Evolutionary conservation across 2,888 invertebrate genomes (phyloP).

Genomic region (Bugulina stolonifera): DNA sequence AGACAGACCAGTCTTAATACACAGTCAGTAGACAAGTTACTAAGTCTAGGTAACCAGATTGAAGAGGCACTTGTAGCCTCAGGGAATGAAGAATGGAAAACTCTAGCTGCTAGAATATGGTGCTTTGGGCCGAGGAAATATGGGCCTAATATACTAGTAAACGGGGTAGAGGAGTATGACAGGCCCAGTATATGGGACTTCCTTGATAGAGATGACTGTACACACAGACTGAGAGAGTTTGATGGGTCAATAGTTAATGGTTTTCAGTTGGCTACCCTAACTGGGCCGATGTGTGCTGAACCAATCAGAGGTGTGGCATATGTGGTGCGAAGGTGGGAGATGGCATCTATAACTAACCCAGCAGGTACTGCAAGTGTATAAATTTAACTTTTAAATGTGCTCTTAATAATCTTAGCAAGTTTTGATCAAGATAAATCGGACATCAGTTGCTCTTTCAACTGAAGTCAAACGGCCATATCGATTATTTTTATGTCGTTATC

Average conservation of each 20-base stretch:
- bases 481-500: too few species aligned
- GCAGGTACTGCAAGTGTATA: too few species aligned
- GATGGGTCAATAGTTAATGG: slow-evolving; percentile 59
- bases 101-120: slow-evolving; percentile 64
- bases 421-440: too few species aligned
- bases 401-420: too few species aligned
- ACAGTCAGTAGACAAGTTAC: slow-evolving; percentile 30
- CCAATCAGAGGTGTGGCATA: slow-evolving; percentile 88
- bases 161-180: slow-evolving; percentile 66
- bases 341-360: slow-evolving; percentile 43
- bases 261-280: slow-evolving; percentile 65
- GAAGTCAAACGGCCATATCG: too few species aligned
- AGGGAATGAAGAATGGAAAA: slow-evolving; percentile 28
- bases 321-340: slow-evolving; percentile 75
- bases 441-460: neutral
- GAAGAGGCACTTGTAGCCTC: neutral
- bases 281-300: slow-evolving; percentile 94
- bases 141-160: slow-evolving; percentile 82
- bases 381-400: too few species aligned
- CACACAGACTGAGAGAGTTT: slow-evolving; percentile 39
- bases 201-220: neutral
- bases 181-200: slow-evolving; percentile 55
- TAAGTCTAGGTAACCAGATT: neutral
- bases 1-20: slow-evolving; percentile 24
- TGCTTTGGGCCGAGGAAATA: slow-evolving; percentile 82